Base-by-base conservation (phyloP, 1,140 invertebrate genomes). In the Zeugodacus cucurbitae region DNA sequence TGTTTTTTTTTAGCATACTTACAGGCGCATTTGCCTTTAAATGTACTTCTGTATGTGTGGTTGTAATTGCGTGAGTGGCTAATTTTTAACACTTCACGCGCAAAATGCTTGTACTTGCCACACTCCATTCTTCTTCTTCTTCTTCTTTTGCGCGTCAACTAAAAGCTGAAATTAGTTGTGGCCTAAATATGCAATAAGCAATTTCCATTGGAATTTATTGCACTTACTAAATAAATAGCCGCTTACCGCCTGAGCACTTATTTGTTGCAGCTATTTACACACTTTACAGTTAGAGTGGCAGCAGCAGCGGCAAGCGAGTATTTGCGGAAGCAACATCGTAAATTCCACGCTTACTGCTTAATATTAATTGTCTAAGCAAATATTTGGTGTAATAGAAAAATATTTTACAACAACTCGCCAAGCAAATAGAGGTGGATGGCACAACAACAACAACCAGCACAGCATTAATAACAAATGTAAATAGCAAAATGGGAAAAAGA, bases 191-290 rank as follows among this genome's bases (percentile, higher is more conserved):
- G 26, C 74, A 82, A 82, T 82, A 82, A 48, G 22, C 74, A 82
- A 82, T 82, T 82, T 82, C n/a, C 74, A 82, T 82, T 26, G 74
- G 74, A 54, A 54, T 82, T 82, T 82, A 82, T 82, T 82, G 74
- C 74, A 82, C 74, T 82, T 82, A 82, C 74, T 82, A 78, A 6
- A n/a, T 34, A 78, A 78, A 44, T 78, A 41, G 8, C 7, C 8
- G n/a, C 22, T 48, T 82, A 48, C 58, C 48, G 17, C 29, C 20
- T 82, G 44, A 29, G 41, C 22, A 82, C 74, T 82, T 48, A 82
- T 82, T 82, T 82, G 74, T n/a, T 82, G n/a, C 74, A 26, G n/a
- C 6, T 82, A 82, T 82, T 82, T 82, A 82, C 74, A 48, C 48
- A 82, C n/a, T 82, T 82, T 82, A 82, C 41, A 14, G 74, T 29